Conservation (phyloP, 2,888 invertebrate genomes). For the Tipula confusa region DNA sequence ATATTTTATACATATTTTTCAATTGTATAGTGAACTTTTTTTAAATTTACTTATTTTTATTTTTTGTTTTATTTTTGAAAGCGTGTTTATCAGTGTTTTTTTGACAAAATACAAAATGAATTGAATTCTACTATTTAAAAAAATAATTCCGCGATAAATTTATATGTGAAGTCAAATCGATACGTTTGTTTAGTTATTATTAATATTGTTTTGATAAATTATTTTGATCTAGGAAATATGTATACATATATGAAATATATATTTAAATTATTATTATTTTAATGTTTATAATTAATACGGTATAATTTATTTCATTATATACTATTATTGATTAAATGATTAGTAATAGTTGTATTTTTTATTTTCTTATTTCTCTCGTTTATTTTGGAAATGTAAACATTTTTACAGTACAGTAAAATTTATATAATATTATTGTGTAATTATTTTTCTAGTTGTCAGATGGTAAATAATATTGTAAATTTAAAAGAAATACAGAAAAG, state of each 20-base stretch:
- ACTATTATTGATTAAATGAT: not conserved
- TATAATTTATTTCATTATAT: not conserved
- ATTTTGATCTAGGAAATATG: not conserved
- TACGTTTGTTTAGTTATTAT: not conserved
- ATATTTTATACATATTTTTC: conserved; percentile 20
- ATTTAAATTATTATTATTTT: not conserved
- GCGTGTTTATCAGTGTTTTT: not conserved
- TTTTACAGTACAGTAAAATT: not conserved
- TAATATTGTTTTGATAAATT: not conserved
- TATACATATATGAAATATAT: not conserved
- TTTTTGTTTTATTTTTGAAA: not conserved
- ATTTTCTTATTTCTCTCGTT: too few relatives aligned
- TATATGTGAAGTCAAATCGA: not conserved
- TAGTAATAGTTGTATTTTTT: not conserved
- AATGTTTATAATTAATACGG: not conserved
- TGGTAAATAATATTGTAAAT: not conserved
- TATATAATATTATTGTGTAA: not conserved
- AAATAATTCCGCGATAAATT: not conserved
- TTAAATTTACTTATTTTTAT: too few relatives aligned
- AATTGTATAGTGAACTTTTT: not conserved
- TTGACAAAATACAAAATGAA: not conserved
- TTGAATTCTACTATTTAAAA: not conserved
- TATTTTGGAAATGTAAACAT: not conserved
- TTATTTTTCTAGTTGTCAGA: not conserved
- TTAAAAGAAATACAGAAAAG: not conserved